Conservation (phyloP, 2,888 invertebrate genomes). For the Drosophila fungiperda region DNA sequence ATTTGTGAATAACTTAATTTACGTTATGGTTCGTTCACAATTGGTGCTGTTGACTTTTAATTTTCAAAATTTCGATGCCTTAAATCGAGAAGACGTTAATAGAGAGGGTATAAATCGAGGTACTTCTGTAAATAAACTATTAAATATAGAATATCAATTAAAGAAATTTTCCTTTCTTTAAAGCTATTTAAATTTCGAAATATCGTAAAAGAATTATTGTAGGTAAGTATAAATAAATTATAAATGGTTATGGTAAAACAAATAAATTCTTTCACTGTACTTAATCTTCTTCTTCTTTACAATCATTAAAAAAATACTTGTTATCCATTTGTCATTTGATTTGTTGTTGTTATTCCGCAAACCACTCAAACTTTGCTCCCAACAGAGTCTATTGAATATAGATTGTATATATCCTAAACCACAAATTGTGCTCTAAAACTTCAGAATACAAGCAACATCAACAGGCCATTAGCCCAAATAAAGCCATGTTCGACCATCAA, state of each 20-base stretch:
- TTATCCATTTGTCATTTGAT: background rate
- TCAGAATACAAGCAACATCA: slow-evolving; percentile 26
- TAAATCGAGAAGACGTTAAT: too few relatives aligned
- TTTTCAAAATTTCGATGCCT: too few relatives aligned
- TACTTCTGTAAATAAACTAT: too few relatives aligned
- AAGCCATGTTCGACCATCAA: slow-evolving; percentile 15
- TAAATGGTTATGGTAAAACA: too few relatives aligned
- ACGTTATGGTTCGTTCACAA: background rate
- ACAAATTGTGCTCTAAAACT: slow-evolving; percentile 25
- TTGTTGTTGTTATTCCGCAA: background rate
- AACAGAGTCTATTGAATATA: slow-evolving; percentile 9
- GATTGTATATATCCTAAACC: background rate
- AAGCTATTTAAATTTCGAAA: background rate
- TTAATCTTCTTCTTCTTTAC: background rate
- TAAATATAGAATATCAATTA: background rate
- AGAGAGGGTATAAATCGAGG: background rate
- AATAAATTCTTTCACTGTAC: background rate
- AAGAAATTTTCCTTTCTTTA: background rate
- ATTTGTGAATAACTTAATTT: background rate
- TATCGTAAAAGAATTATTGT: background rate
- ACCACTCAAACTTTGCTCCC: slow-evolving; percentile 1
- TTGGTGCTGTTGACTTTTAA: background rate
- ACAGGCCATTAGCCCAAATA: slow-evolving; percentile 48
- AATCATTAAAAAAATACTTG: background rate
- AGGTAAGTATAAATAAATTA: background rate